These are phyloP conservation scores for Timema cristinae DNA, from an alignment of 2,888 invertebrate species.

Conservation along the genomic window DNA sequence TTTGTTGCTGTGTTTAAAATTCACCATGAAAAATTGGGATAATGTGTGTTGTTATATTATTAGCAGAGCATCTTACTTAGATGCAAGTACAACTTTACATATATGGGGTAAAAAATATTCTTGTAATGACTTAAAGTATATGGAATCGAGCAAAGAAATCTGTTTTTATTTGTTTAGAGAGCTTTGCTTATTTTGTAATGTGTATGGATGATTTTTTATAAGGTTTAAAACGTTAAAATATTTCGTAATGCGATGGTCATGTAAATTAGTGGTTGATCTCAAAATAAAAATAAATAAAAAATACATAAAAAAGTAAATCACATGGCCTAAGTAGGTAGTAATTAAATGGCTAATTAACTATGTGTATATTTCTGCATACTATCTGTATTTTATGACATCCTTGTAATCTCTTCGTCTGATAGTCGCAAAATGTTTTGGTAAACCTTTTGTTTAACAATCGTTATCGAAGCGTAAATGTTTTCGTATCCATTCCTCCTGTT, in stretches of 20 bases:
- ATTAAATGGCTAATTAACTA: slow-evolving; percentile 24
- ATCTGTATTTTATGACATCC: too few relatives aligned
- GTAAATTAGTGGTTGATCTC: slow-evolving; percentile 28
- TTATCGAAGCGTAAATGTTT: slow-evolving; percentile 33
- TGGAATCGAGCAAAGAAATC: slow-evolving; percentile 21
- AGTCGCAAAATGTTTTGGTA: slow-evolving; percentile 24
- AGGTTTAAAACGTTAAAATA: slow-evolving; percentile 13
- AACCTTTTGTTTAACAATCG: slow-evolving; percentile 24
- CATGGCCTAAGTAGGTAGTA: slow-evolving; percentile 31
- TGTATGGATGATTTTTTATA: slow-evolving; percentile 22
- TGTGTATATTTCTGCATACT: not conserved
- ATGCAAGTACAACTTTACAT: slow-evolving; percentile 27
- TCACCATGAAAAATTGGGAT: too few relatives aligned
- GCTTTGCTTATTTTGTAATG: slow-evolving; percentile 28
- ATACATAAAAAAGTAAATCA: slow-evolving; percentile 17
- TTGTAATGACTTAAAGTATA: slow-evolving; percentile 23
- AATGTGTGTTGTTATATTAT: not conserved
- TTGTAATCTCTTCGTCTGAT: too few relatives aligned
- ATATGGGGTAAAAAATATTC: slow-evolving; percentile 25
- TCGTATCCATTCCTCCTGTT: slow-evolving; percentile 29
- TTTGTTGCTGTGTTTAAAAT: too few relatives aligned
- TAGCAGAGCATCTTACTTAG: slow-evolving; percentile 24
- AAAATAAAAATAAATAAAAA: slow-evolving; percentile 20
- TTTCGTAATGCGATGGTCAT: too few relatives aligned
- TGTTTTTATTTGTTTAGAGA: slow-evolving; percentile 25